A percentile compares a stretch with the other conserved stretches of the same genome.
Conservation (phyloP, 2,113 vertebrate genomes). For the Caretta caretta region DNA sequence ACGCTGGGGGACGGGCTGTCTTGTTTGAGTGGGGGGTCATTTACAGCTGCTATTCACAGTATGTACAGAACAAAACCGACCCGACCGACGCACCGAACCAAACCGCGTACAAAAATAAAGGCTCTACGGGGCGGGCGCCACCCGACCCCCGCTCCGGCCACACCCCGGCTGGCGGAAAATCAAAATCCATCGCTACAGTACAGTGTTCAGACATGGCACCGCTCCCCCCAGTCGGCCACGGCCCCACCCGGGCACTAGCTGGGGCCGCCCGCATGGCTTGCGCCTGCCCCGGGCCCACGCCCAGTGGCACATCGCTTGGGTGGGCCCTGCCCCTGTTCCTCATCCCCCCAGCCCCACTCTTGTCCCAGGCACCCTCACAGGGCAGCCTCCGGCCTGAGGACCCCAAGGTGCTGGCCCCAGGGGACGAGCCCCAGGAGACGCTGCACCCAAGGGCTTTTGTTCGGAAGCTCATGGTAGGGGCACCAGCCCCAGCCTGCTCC, state of each 20-base stretch:
- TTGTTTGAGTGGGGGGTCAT: conserved; percentile 70
- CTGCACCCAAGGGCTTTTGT: background rate
- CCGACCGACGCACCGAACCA: conserved; percentile 64
- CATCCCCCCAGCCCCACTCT: background rate
- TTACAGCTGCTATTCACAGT: conserved; percentile 91
- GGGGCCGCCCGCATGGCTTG: background rate
- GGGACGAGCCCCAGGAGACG: background rate
- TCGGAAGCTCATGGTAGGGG: background rate
- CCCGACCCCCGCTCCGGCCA: background rate
- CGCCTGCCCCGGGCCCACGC: conserved; percentile 5
- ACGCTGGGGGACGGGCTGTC: background rate
- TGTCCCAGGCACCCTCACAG: background rate
- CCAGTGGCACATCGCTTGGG: background rate
- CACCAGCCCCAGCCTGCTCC: background rate
- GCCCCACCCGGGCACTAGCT: background rate
- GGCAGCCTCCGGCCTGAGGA: background rate
- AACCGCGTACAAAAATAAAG: conserved; percentile 91
- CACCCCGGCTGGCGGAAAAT: conserved; percentile 80
- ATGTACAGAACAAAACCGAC: conserved; percentile 81
- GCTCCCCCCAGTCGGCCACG: conserved; percentile 35
- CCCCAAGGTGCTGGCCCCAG: background rate
- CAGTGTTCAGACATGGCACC: conserved; percentile 88
- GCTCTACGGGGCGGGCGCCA: conserved; percentile 79
- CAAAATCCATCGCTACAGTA: conserved; percentile 93
- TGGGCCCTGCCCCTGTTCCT: background rate